phyloP scores from a whole-genome alignment of 2,113 vertebrate species.

The Eublepharis macularius region DNA sequence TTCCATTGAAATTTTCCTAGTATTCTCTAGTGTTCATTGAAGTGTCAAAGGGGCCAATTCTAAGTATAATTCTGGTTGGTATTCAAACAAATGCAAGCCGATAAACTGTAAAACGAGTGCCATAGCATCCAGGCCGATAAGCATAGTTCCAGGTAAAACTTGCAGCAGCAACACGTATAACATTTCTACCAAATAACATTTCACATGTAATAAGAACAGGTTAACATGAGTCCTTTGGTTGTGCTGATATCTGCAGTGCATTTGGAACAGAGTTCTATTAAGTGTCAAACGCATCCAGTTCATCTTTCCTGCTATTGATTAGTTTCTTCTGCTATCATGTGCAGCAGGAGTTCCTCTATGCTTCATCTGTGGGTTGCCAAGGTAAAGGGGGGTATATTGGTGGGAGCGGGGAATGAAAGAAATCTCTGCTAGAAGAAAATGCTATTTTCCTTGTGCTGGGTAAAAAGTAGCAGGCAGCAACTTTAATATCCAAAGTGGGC shows the following conservation, averaged over 20 bases:
- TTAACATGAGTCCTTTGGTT: background rate
- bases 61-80: fast-evolving
- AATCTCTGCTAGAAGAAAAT: background rate
- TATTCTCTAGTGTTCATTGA: background rate
- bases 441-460: background rate
- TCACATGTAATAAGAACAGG: slow-evolving; percentile 20
- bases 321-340: slow-evolving; percentile 6
- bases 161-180: background rate
- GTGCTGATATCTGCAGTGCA: slow-evolving; percentile 6
- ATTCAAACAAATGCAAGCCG: slow-evolving; percentile 13
- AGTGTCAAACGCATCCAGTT: slow-evolving; percentile 21
- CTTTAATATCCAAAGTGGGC: background rate
- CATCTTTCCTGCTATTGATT: slow-evolving; percentile 21
- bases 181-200: slow-evolving; percentile 1
- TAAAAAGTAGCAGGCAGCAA: background rate
- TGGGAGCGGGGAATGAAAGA: background rate
- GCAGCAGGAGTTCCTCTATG: slow-evolving; percentile 17
- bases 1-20: background rate
- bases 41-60: background rate
- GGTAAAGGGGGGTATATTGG: background rate
- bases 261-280: slow-evolving; percentile 24
- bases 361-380: background rate
- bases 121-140: background rate
- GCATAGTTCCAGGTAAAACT: background rate
- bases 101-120: background rate